These are phyloP conservation scores for Neolamprologus longior DNA, from an alignment of 2,113 vertebrate genomes.

Conservation along the genomic window DNA sequence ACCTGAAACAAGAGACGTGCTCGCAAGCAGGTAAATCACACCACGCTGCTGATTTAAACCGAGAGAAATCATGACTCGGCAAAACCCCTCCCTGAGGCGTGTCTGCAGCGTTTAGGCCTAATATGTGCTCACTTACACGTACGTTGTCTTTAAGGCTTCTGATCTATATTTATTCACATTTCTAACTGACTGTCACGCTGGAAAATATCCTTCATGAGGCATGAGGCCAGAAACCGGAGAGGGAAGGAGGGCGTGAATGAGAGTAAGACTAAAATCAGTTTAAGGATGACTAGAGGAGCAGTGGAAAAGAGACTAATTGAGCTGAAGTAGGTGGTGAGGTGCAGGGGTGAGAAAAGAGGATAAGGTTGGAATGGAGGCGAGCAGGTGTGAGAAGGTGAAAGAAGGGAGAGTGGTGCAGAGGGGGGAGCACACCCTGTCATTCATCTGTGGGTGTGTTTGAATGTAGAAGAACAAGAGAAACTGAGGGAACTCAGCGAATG, in stretches of 20 bases:
- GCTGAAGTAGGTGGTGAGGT: not conserved
- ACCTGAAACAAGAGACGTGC: slow-evolving; percentile 42
- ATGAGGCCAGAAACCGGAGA: slow-evolving; percentile 32
- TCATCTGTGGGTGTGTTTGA: not conserved
- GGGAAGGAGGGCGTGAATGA: not conserved
- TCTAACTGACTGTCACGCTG: slow-evolving; percentile 48
- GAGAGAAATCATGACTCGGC: slow-evolving; percentile 12
- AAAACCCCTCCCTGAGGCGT: slow-evolving; percentile 31
- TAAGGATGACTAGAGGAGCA: slow-evolving; percentile 32
- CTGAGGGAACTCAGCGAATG: not conserved
- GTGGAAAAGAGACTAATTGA: slow-evolving; percentile 56
- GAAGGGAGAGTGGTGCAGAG: not conserved
- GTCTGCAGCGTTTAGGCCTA: not conserved
- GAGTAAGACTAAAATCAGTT: slow-evolving; percentile 43
- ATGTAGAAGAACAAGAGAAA: not conserved
- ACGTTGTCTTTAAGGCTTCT: slow-evolving; percentile 34
- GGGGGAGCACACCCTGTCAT: not conserved
- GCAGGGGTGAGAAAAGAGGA: slow-evolving; percentile 18
- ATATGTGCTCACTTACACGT: slow-evolving; percentile 59
- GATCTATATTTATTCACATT: slow-evolving; percentile 64
- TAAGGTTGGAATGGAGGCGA: not conserved
- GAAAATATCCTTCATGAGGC: slow-evolving; percentile 41
- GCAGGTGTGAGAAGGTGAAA: not conserved
- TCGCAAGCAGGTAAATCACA: slow-evolving; percentile 39
- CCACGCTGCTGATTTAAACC: not conserved